Percentiles rank a stretch among this genome's conserved stretches.
These are phyloP conservation scores for Meganola albula DNA, from an alignment of 2,888 invertebrate species.

Conservation along the genomic window DNA sequence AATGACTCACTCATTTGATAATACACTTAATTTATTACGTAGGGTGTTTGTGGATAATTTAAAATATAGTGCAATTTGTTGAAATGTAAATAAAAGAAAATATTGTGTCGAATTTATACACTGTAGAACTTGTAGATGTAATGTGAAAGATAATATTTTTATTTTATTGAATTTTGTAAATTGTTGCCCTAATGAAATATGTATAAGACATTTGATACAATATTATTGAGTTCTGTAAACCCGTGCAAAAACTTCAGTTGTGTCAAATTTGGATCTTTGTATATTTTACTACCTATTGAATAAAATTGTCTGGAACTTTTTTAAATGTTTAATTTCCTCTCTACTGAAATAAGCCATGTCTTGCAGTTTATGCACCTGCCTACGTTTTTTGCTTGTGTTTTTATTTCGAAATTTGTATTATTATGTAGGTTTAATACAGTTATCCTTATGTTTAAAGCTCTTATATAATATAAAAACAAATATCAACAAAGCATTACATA, in stretches of 20 bases:
- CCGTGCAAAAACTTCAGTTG: conserved; percentile 36
- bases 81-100: conserved; percentile 41
- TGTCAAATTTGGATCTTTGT: conserved; percentile 57
- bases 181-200: conserved; percentile 21
- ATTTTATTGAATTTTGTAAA: conserved; percentile 37
- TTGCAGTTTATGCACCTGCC: no score
- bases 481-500: background rate
- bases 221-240: conserved; percentile 18
- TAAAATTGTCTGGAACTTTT: conserved; percentile 49
- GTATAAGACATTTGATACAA: conserved; percentile 12
- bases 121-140: conserved; percentile 4
- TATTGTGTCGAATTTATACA: conserved; percentile 44
- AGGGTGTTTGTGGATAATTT: conserved; percentile 16
- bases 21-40: conserved; percentile 15
- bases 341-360: no score
- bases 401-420: no score
- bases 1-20: conserved; percentile 21
- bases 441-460: background rate
- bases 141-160: conserved; percentile 34
- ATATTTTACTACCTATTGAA: conserved; percentile 51
- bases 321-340: conserved; percentile 1
- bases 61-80: conserved; percentile 30
- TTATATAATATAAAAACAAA: background rate
- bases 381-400: no score
- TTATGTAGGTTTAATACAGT: no score